Base-by-base conservation (phyloP, 2,888 invertebrate species). In the Chloroclystis v-ata region DNA sequence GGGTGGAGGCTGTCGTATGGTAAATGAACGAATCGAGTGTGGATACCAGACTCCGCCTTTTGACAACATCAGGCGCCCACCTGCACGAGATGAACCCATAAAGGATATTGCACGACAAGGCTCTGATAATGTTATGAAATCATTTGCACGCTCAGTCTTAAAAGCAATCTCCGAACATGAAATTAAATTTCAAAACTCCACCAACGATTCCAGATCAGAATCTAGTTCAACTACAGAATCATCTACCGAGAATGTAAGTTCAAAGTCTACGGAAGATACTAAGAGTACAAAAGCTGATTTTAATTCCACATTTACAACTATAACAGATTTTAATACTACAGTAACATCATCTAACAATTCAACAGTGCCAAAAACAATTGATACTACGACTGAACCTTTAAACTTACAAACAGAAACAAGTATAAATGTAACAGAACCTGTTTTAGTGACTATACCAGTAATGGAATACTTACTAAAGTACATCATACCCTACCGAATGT, bases 11-110 rank as follows among this genome's bases (percentile, higher is more conserved):
- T 84, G 84, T 51, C 59, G 60, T 24, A 38, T 66, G 20, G 71
- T 74, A 8, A 71, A 68, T 9, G 70, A 75, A n/a, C 76, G 84
- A 59, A 56, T 84, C 38, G 83, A 84, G 67, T 84, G 84, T 61
- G 83, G 83, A 2, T 84, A 84, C 55, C 37, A 58, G 1, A 49
- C 35, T 8, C 57, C 57, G 16, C 65, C 62, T 30, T 63, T 52
- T 20, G 46, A 43, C 29, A 47, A 55, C 37, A 32, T 45, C 1
- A 54, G 59, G 54, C 59, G 65, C 25, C 65, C 63, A 3, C 59
- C 60, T 12, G 57, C 42, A 12, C 24, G 33, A 29, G 44, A 44
- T 41, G 37, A 28, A 28, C 2, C 11, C 24, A 8, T 26, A 6
- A 24, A 6, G 3, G n/a, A 35, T 2, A 10, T 3, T 35, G 16